A percentile compares a stretch with the other conserved stretches of the same genome.
Conservation (phyloP, 1,140 invertebrate genomes). For the Tetranychus urticae region DNA sequence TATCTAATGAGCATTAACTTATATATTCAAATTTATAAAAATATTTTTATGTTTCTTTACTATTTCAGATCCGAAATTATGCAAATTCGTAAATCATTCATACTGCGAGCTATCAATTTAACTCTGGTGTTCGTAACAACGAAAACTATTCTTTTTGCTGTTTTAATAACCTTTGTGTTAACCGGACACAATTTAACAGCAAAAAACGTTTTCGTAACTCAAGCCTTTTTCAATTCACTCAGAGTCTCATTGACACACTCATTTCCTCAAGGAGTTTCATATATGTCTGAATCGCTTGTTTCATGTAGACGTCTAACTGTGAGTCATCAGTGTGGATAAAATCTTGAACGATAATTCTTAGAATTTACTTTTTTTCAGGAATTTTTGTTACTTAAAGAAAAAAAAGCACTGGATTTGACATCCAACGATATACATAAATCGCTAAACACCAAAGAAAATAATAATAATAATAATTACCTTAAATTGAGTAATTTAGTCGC, state of each 20-base stretch:
- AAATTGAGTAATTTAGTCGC: background rate
- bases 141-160: slow-evolving; percentile 42
- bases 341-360: background rate
- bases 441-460: background rate
- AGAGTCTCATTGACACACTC: slow-evolving; percentile 38
- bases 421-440: background rate
- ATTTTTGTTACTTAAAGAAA: background rate
- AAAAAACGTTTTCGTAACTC: slow-evolving; percentile 46
- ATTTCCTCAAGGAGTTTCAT: slow-evolving; percentile 41
- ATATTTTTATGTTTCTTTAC: background rate
- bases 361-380: background rate
- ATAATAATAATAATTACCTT: background rate
- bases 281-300: slow-evolving; percentile 24
- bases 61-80: slow-evolving; percentile 33
- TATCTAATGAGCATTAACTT: slow-evolving; percentile 17
- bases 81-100: slow-evolving; percentile 36
- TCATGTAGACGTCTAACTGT: slow-evolving; percentile 32
- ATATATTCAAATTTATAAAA: background rate
- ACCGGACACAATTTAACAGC: slow-evolving; percentile 36
- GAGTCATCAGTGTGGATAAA: background rate
- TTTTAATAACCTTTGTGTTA: slow-evolving; percentile 39
- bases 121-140: slow-evolving; percentile 26
- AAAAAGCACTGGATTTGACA: background rate
- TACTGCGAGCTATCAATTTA: slow-evolving; percentile 39
- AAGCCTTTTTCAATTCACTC: slow-evolving; percentile 38